phyloP scores from a whole-genome alignment of 2,888 invertebrate species.

The Coenonympha arcania region DNA sequence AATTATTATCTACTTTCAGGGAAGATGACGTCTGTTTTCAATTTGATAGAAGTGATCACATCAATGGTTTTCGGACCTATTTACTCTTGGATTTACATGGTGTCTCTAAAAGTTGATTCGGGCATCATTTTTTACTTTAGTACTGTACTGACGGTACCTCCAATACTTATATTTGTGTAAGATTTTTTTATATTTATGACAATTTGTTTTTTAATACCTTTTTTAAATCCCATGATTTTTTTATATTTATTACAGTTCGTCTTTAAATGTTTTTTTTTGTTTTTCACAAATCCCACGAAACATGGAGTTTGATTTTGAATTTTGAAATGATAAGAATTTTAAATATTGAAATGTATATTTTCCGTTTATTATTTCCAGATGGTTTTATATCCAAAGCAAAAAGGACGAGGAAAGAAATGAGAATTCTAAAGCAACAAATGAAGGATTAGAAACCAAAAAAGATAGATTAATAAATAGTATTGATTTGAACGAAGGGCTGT shows the following conservation, averaged over 20 bases:
- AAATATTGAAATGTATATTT: not conserved
- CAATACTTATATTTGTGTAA: constrained; percentile 77
- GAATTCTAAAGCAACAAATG: too few species aligned
- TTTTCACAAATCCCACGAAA: too few species aligned
- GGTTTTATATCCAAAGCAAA: constrained; percentile 47
- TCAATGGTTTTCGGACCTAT: constrained; percentile 80
- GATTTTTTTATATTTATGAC: not conserved
- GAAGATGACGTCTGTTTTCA: constrained; percentile 81
- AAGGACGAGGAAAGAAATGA: too few species aligned
- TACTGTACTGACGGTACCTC: constrained; percentile 77
- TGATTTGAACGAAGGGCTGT: constrained; percentile 36
- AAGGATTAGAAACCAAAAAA: constrained; percentile 23
- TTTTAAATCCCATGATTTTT: too few species aligned
- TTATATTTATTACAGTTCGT: too few species aligned
- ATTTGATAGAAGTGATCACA: constrained; percentile 80
- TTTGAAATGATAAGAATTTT: not conserved
- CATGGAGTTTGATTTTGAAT: too few species aligned
- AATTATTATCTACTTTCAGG: constrained; percentile 68
- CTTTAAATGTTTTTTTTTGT: too few species aligned
- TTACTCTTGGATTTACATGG: constrained; percentile 80
- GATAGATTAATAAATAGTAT: constrained; percentile 37
- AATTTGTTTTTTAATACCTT: too few species aligned
- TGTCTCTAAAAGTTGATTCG: constrained; percentile 77
- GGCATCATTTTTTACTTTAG: constrained; percentile 79
- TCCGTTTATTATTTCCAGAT: constrained; percentile 40